Evolutionary conservation across 2,113 vertebrate species (phyloP).

Genomic region (Heterotis niloticus): DNA sequence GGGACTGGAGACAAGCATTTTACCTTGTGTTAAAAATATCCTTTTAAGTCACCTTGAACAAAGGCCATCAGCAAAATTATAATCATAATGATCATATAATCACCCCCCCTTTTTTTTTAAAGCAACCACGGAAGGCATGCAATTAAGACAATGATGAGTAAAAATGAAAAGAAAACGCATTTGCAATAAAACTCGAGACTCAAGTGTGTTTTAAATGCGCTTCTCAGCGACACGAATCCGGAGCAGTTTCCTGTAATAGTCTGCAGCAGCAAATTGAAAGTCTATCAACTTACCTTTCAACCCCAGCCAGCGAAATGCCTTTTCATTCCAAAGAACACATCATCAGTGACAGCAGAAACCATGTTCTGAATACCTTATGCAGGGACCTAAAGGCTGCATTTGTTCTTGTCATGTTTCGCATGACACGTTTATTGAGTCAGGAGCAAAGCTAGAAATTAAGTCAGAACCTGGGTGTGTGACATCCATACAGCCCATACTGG

Average conservation of each 20-base stretch:
- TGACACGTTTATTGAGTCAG: too few relatives aligned
- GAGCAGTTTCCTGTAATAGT: not conserved
- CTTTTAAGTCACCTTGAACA: too few relatives aligned
- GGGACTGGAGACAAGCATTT: not conserved
- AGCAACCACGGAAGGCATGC: not conserved
- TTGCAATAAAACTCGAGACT: not conserved
- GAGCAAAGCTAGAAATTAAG: too few relatives aligned
- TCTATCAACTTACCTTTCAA: constrained; percentile 11
- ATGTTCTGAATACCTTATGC: not conserved
- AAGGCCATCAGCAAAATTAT: too few relatives aligned
- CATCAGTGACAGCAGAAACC: not conserved
- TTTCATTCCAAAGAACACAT: not conserved
- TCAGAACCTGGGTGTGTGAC: too few relatives aligned
- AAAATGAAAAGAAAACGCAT: not conserved
- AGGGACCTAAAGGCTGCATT: not conserved
- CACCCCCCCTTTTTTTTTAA: not conserved
- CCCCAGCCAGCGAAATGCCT: not conserved
- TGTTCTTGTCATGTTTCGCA: not conserved
- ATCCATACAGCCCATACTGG: too few relatives aligned
- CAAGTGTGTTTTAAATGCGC: not conserved
- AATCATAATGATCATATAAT: too few relatives aligned
- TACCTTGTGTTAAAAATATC: too few relatives aligned
- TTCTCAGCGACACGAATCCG: not conserved
- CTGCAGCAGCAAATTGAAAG: not conserved
- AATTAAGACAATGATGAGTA: not conserved